Evolutionary conservation across 1,140 invertebrate species (phyloP).

Genomic region (Brachionus asplanchnoidis): DNA sequence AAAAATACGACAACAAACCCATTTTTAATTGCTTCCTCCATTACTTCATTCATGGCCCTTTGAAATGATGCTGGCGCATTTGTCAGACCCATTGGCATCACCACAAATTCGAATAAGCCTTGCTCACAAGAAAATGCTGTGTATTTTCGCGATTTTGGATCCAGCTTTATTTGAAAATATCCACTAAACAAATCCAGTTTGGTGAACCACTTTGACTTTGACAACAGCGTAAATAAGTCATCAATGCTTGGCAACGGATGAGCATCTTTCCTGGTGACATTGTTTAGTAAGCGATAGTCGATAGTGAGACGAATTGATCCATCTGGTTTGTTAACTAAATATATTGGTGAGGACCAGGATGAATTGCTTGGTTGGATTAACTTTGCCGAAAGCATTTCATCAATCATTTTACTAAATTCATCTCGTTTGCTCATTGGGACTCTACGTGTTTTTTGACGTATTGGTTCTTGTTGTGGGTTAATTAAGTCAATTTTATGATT

Average conservation of each 20-base stretch:
- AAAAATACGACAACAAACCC: too few species aligned
- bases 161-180: constrained; percentile 8
- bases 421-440: too few species aligned
- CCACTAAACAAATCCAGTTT: not conserved
- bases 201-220: not conserved
- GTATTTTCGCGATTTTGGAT: not conserved
- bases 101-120: not conserved
- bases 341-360: not conserved
- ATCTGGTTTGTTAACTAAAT: not conserved
- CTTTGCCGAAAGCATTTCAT: not conserved
- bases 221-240: not conserved
- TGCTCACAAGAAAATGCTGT: not conserved
- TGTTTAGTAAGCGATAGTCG: not conserved
- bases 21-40: too few species aligned
- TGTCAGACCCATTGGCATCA: not conserved
- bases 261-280: too few species aligned
- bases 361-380: not conserved
- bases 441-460: too few species aligned
- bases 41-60: not conserved
- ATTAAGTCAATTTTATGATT: too few species aligned
- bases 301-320: not conserved
- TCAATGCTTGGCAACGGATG: too few species aligned
- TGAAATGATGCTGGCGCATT: not conserved
- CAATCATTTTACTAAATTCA: too few species aligned
- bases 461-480: too few species aligned